Evolutionary conservation across 2,113 vertebrate genomes (phyloP), one percentile per base, ranked within the genome.

Genomic region (Columba janthina): DNA sequence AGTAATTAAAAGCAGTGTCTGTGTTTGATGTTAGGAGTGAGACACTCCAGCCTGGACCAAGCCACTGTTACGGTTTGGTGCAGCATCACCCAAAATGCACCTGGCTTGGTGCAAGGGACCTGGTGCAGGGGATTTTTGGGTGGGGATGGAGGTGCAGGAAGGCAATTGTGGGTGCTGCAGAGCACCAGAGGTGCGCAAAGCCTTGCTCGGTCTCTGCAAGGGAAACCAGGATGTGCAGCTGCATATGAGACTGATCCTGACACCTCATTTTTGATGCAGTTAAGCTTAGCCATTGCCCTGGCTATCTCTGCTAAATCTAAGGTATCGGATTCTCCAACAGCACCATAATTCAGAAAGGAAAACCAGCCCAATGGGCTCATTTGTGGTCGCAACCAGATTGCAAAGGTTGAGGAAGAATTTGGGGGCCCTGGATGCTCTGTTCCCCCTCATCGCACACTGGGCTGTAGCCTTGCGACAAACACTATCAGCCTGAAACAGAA

Each of bases 391-490:
- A 56, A 50, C 12, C 36, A 38, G 34, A 29, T 28, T 66, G 42
- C 22, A 26, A 42, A 61, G 18, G 15, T 31, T n/a, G 20, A 51
- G 48, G 40, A 71, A 61, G 46, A 60, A 40, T 66, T 12, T 48
- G 22, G 26, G 60, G 26, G 11, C 21, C 16, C 54, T 34, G 40
- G 58, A 6, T 61, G 34, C 21, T 77, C 82, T 12, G 3, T 26
- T 71, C 22, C 29, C 11, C 51, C 12, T 54, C 2, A 0, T 40
- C 1, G 1, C 3, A 1, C 0, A 0, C 31, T 0, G 1, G 28
- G 40, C 40, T 56, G 32, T 29, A 38, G 34, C 46, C 69, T 80
- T 50, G 34, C 28, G 42, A 61, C 34, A 65, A 66, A 71, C 64
- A 46, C 32, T 78, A 7, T 71, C 36, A 61, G 58, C 46, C 58